These are phyloP conservation scores for Hemicentrotus pulcherrimus DNA, from an alignment of 35 echinoderm and acorn worm species.

Conservation along the genomic window DNA sequence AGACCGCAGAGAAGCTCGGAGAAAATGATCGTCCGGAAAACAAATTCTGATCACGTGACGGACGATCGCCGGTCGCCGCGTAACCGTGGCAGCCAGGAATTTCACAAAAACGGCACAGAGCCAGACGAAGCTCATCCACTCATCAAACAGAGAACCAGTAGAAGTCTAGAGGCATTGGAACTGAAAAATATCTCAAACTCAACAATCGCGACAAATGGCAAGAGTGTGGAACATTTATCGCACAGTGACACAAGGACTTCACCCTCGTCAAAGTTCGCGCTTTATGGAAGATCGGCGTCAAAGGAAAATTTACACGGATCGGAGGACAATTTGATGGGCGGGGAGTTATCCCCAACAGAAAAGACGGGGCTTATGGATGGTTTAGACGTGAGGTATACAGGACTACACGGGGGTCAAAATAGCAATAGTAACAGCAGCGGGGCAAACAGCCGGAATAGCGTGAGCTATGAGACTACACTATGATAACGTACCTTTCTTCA, in stretches of 20 bases:
- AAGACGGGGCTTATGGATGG: conserved; percentile 23
- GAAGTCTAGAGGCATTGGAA: conserved; percentile 38
- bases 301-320: conserved; percentile 29
- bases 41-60: conserved; percentile 32
- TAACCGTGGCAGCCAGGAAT: conserved; percentile 17
- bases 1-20: not conserved
- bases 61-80: conserved; percentile 5
- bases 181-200: conserved; percentile 10
- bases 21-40: conserved; percentile 33
- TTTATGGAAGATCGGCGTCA: not conserved
- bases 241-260: conserved; percentile 23
- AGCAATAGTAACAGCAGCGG: conserved; percentile 8
- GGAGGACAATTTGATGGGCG: conserved; percentile 10
- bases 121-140: not conserved
- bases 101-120: conserved; percentile 2
- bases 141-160: conserved; percentile 16
- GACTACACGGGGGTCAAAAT: not conserved
- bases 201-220: conserved; percentile 24
- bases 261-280: not conserved
- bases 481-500: not conserved
- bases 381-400: not conserved
- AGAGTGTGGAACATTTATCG: not conserved
- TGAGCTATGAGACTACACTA: conserved; percentile 23
- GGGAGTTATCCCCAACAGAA: not conserved
- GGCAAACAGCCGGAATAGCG: not conserved